Conservation (phyloP, 2,113 vertebrate species). For the Coturnix japonica region DNA sequence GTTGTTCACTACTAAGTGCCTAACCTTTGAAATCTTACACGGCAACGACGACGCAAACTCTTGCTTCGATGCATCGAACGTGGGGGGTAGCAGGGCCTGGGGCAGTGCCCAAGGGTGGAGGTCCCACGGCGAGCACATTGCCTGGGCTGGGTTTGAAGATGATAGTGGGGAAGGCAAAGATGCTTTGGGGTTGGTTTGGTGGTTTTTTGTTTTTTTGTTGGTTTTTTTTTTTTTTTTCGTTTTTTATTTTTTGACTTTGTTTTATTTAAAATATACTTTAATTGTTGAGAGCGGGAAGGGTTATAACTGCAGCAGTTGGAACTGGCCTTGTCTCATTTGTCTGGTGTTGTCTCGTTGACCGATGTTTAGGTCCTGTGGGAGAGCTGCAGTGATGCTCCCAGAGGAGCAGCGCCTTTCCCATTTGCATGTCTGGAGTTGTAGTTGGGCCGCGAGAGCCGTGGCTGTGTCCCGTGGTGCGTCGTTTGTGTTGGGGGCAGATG, state of each 20-base stretch:
- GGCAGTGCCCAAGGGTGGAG: background rate
- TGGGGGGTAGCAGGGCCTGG: conserved; percentile 24
- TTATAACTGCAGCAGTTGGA: background rate
- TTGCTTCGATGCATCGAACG: conserved; percentile 75
- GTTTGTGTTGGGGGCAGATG: conserved; percentile 34
- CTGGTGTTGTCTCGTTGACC: background rate
- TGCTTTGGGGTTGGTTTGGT: conserved; percentile 11
- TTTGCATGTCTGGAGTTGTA: conserved; percentile 58
- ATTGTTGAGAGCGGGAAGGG: conserved; percentile 6
- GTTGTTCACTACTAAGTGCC: conserved; percentile 93
- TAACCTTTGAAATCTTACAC: conserved; percentile 87
- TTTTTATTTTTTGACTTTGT: no score
- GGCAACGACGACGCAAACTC: conserved; percentile 82
- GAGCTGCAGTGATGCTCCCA: conserved; percentile 38
- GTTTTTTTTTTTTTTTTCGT: background rate
- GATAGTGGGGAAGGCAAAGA: background rate
- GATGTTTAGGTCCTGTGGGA: conserved; percentile 24
- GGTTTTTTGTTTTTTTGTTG: background rate
- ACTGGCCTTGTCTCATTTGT: background rate
- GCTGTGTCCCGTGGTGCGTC: background rate
- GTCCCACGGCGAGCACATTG: background rate
- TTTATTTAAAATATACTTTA: background rate
- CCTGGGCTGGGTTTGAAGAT: background rate
- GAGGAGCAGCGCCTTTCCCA: conserved; percentile 36
- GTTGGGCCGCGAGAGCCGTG: conserved; percentile 20